Base-by-base conservation (phyloP, 2,113 vertebrate genomes). In the Paratilapia polleni region DNA sequence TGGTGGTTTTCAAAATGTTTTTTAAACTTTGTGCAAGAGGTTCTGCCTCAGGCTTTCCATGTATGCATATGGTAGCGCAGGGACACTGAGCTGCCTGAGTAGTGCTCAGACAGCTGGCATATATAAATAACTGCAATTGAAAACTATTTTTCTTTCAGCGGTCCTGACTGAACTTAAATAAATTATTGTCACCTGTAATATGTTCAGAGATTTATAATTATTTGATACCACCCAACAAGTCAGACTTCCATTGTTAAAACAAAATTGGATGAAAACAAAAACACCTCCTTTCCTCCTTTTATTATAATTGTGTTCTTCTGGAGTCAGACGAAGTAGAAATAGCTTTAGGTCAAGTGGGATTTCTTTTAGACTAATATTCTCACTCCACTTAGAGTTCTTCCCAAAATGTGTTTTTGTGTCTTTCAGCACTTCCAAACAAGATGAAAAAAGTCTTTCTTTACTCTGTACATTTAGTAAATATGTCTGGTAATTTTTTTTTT, bases 261-360 rank as follows among this genome's bases (percentile, higher is more conserved):
- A 31, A 78, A 78, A 78, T 8, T 63, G 77, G 43, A 78, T 62
- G 8, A 8, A 63, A 41, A 66, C 47, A 62, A 79, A 31, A 82
- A 19, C 17, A 10, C 36, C 62, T 78, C 63, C 4, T 63, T 41
- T 70, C 9, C 5, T 47, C 7, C 17, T 31, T 31, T 73, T 52
- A 73, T 52, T 73, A 31, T 73, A n/a, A 73, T 31, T 52, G 43
- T 31, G 28, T 49, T 73, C 17, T 5, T 52, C 47, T 73, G 68
- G 47, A 73, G 4, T 20, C 47, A 52, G 31, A 73, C 19, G 26
- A 28, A 9, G 17, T 17, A 52, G 31, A 43, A 73, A 73, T 12
- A 73, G 28, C 17, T 73, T n/a, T 73, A 47, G 43, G 68, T 73
- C 47, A 54, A 52, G 26, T 52, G 47, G 47, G 4, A 54, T 52